Percentiles rank a stretch among this genome's conserved stretches.
Evolutionary conservation across 2,888 invertebrate genomes (phyloP).

Genomic region (Pycnomerus fuliginosus): DNA sequence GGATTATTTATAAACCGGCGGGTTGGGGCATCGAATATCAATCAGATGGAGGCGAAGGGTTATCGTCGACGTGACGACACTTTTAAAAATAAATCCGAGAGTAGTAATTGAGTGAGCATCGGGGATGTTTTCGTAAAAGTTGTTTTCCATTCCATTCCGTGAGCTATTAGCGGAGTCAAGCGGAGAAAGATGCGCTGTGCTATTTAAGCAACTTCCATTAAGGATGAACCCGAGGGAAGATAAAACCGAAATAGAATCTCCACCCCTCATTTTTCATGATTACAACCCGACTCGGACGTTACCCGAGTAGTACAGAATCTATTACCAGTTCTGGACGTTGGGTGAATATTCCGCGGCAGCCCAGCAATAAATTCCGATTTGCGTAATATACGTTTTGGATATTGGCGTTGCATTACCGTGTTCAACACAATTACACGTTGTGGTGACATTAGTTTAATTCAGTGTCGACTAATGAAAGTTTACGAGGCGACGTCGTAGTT

Average conservation of each 20-base stretch:
- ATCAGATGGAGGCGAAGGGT: conserved; percentile 5
- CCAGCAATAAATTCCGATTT: conserved; percentile 54
- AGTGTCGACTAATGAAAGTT: conserved; percentile 53
- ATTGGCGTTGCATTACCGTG: conserved; percentile 48
- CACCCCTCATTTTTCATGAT: conserved; percentile 19
- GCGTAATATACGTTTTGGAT: conserved; percentile 50
- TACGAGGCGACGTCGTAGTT: conserved; percentile 42
- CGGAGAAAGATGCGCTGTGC: conserved; percentile 46
- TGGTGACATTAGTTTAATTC: conserved; percentile 54
- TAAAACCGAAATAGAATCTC: conserved; percentile 23
- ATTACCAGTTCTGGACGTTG: too few relatives aligned
- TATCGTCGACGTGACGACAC: conserved; percentile 9
- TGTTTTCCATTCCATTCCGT: conserved; percentile 48
- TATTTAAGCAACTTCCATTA: conserved; percentile 53
- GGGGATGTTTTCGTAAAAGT: conserved; percentile 21
- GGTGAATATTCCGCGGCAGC: too few relatives aligned
- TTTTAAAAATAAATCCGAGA: conserved; percentile 13
- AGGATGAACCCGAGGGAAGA: conserved; percentile 35
- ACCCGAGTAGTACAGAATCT: too few relatives aligned
- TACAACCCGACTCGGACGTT: conserved; percentile 23
- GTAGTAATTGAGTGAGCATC: conserved; percentile 15
- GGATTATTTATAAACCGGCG: conserved; percentile 11
- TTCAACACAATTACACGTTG: conserved; percentile 52
- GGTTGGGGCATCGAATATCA: conserved; percentile 4
- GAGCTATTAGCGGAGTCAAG: conserved; percentile 48